Percentiles rank a stretch among this genome's conserved stretches.
These are phyloP conservation scores for Polietes domitor DNA, from an alignment of 2,888 invertebrate species.

Conservation along the genomic window DNA sequence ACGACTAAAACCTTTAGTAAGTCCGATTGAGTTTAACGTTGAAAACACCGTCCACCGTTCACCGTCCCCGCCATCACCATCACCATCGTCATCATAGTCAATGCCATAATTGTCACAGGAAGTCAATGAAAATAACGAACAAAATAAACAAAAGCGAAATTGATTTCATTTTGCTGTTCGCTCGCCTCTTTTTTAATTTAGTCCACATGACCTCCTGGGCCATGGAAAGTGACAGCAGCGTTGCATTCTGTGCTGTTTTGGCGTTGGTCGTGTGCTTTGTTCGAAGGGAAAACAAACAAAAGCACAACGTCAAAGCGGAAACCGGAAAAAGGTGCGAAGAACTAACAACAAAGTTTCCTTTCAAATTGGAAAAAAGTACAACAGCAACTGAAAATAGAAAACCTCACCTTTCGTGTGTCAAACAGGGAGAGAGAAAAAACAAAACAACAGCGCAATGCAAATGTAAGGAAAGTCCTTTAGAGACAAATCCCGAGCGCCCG, in stretches of 20 bases:
- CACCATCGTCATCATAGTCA: conserved; percentile 22
- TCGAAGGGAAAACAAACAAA: conserved; percentile 52
- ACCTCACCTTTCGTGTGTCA: conserved; percentile 1
- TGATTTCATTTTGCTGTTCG: conserved; percentile 7
- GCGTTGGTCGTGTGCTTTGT: not conserved
- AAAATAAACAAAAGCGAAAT: conserved; percentile 37
- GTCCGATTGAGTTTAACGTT: conserved; percentile 5
- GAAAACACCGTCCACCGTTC: not conserved
- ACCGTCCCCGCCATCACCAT: conserved; percentile 21
- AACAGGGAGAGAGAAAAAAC: not conserved
- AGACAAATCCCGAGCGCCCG: not conserved
- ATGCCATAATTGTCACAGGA: conserved; percentile 53
- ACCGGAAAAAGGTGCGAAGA: conserved; percentile 76
- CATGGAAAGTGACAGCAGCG: conserved; percentile 12
- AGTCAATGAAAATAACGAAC: conserved; percentile 31
- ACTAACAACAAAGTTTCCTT: conserved; percentile 67
- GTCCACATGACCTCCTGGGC: conserved; percentile 26
- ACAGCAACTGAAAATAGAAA: conserved; percentile 15
- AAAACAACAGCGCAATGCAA: not conserved
- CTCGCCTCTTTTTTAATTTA: conserved; percentile 33
- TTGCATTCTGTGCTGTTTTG: conserved; percentile 26
- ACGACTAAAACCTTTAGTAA: conserved; percentile 13
- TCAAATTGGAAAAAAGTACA: conserved; percentile 42
- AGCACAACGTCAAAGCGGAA: conserved; percentile 63
- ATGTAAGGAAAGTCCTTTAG: conserved; percentile 34